Evolutionary conservation across 2,113 vertebrate genomes (phyloP).

Genomic region (Mus spicilegus): DNA sequence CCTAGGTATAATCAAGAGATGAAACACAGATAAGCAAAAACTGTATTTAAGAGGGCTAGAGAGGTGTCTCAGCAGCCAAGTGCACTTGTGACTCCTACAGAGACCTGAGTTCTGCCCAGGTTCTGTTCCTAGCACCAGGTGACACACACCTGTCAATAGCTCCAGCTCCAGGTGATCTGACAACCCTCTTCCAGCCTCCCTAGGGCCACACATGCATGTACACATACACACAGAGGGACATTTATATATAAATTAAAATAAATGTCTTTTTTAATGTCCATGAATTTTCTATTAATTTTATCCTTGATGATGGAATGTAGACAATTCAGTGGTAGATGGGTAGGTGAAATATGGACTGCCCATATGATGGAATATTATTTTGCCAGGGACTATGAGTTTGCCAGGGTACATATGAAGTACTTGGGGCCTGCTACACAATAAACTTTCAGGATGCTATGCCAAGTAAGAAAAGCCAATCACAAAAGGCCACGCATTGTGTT

Average conservation of each 20-base stretch:
- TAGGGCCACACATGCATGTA: background rate
- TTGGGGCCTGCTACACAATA: background rate
- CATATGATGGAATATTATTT: background rate
- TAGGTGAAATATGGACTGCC: background rate
- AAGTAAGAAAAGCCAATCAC: background rate
- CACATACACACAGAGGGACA: background rate
- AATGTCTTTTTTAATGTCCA: background rate
- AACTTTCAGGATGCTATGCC: background rate
- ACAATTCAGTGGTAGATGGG: background rate
- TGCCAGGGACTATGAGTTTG: background rate
- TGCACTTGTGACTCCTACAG: too few species aligned
- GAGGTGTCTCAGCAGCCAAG: background rate
- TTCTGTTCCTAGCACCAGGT: background rate
- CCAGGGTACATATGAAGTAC: background rate
- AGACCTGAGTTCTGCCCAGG: background rate
- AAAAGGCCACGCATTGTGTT: background rate
- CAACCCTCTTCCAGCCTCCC: background rate
- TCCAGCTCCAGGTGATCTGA: background rate
- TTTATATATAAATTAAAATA: background rate
- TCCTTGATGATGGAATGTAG: background rate
- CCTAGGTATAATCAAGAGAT: background rate
- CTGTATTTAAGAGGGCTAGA: background rate
- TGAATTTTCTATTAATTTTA: slow-evolving; percentile 2
- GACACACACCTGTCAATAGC: background rate
- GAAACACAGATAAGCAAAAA: background rate